Evolutionary conservation across 2,888 invertebrate species (phyloP).

Genomic region (Zelleria hepariella): DNA sequence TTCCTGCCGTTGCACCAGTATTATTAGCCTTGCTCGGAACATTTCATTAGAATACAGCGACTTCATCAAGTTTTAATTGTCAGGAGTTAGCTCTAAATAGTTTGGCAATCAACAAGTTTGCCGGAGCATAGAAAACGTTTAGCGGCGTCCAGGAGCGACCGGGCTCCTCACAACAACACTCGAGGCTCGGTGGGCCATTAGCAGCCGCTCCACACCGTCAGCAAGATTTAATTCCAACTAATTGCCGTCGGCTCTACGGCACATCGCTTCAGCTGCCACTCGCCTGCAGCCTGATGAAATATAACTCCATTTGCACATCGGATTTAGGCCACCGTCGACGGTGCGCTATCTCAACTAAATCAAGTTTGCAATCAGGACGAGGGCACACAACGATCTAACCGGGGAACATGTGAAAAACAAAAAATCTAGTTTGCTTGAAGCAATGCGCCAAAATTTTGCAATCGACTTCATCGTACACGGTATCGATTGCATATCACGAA

Average conservation of each 20-base stretch:
- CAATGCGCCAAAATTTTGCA: constrained; percentile 15
- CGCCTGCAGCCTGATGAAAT: constrained; percentile 21
- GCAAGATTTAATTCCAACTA: constrained; percentile 48
- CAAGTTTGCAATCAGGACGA: constrained; percentile 32
- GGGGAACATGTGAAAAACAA: constrained; percentile 4
- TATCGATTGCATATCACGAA: constrained; percentile 18
- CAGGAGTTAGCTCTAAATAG: constrained; percentile 15
- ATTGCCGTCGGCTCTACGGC: constrained; percentile 39
- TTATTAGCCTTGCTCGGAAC: not conserved
- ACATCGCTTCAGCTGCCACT: constrained; percentile 19
- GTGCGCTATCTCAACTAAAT: constrained; percentile 25
- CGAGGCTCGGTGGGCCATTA: constrained; percentile 5
- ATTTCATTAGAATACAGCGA: not conserved
- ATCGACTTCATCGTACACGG: constrained; percentile 19
- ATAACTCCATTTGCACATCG: constrained; percentile 33
- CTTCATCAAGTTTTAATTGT: not conserved
- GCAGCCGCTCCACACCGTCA: constrained; percentile 21
- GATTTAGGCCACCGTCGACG: constrained; percentile 28
- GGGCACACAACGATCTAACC: not conserved
- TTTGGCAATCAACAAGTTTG: constrained; percentile 31
- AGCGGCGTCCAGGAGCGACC: not conserved
- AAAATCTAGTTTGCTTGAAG: constrained; percentile 17
- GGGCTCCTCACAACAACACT: not conserved
- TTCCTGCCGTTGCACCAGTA: not conserved
- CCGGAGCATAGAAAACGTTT: constrained; percentile 20